A percentile compares a stretch with the other conserved stretches of the same genome.
Evolutionary conservation across 2,797 vertebrate genomes (phyloP).

Genomic region (Phrynocephalus vlangalii): DNA sequence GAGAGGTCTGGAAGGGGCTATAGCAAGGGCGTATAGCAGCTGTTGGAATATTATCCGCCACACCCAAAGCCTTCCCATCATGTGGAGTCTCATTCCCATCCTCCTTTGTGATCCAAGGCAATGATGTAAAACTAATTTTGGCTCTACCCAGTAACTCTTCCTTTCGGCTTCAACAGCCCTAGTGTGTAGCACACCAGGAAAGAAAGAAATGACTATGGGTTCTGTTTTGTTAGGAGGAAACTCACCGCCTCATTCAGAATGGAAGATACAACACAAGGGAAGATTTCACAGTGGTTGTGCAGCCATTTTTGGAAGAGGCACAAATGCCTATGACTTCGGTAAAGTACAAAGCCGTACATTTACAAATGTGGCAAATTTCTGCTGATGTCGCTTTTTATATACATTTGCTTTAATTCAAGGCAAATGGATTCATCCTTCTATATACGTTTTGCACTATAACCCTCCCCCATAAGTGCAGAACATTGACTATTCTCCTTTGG

Average conservation of each 20-base stretch:
- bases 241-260: constrained; percentile 68
- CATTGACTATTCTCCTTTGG: neutral
- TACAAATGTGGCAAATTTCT: constrained; percentile 10
- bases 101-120: neutral
- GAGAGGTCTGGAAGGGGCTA: neutral
- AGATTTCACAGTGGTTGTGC: constrained; percentile 81
- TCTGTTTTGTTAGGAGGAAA: constrained; percentile 68
- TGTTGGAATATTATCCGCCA: neutral
- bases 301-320: constrained; percentile 73
- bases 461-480: neutral
- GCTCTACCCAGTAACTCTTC: neutral
- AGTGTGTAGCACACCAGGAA: neutral
- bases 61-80: neutral
- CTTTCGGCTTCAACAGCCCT: neutral
- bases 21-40: neutral
- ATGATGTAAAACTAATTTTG: neutral
- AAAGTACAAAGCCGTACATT: constrained; percentile 41
- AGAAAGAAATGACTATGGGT: neutral
- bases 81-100: neutral
- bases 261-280: constrained; percentile 77
- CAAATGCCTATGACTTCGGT: constrained; percentile 75
- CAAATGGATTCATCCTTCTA: neutral
- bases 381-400: neutral
- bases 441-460: neutral
- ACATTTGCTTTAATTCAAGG: neutral